A percentile compares a stretch with the other conserved stretches of the same genome.
phyloP scores from a whole-genome alignment of 1,140 invertebrate genomes.

The Stenopsyche tienmushanensis region DNA sequence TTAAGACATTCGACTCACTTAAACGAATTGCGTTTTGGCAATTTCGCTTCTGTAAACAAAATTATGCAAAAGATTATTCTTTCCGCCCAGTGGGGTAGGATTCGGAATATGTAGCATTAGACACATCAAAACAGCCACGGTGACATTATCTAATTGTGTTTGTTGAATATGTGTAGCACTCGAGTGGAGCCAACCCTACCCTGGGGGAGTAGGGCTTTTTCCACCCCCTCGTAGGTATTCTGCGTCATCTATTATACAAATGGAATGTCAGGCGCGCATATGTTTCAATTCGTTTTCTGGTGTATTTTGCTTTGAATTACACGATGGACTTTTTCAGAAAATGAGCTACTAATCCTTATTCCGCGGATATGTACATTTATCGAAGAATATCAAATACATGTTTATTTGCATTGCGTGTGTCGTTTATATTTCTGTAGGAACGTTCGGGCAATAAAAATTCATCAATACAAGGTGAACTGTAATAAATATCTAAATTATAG shows the following conservation, averaged over 20 bases:
- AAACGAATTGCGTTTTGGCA: background rate
- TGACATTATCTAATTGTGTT: slow-evolving; percentile 11
- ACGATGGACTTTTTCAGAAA: no score
- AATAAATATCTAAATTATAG: no score
- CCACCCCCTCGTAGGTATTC: background rate
- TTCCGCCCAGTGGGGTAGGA: background rate
- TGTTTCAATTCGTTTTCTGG: background rate
- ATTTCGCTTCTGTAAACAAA: background rate
- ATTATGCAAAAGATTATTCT: background rate
- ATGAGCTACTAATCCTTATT: no score
- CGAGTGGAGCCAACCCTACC: background rate
- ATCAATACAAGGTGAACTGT: no score
- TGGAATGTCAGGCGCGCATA: slow-evolving; percentile 18
- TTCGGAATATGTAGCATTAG: background rate
- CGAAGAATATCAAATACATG: no score
- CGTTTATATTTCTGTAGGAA: no score
- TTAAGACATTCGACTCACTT: no score
- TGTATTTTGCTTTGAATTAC: no score
- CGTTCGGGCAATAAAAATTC: no score
- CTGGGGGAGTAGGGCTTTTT: background rate
- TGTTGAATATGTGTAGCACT: slow-evolving; percentile 4
- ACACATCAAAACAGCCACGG: background rate
- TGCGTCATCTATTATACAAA: slow-evolving; percentile 26
- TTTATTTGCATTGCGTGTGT: no score
- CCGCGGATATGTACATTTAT: no score